These are phyloP conservation scores for Cataglyphis altisquamis DNA, from an alignment of 2,888 invertebrate genomes.

Conservation along the genomic window DNA sequence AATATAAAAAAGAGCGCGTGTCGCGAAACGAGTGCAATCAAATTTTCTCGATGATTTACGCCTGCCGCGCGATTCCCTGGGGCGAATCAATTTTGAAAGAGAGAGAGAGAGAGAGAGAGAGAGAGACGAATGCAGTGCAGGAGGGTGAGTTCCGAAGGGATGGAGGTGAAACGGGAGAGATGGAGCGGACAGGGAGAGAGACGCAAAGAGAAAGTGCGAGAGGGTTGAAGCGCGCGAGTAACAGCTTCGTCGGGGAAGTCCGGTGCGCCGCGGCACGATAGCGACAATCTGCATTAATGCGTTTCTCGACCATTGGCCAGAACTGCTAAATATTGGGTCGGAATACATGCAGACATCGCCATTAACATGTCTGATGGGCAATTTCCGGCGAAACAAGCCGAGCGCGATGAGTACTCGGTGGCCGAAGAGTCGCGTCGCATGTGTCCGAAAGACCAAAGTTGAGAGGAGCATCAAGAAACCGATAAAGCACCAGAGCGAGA, in stretches of 20 bases:
- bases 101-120: slow-evolving; percentile 46
- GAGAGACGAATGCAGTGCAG: not conserved
- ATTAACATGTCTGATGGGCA: slow-evolving; percentile 73
- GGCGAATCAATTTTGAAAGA: slow-evolving; percentile 65
- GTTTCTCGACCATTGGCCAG: slow-evolving; percentile 66
- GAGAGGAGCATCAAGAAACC: not conserved
- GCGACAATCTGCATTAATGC: slow-evolving; percentile 73
- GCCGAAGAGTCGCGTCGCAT: slow-evolving; percentile 15
- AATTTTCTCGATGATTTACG: slow-evolving; percentile 57
- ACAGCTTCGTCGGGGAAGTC: slow-evolving; percentile 47
- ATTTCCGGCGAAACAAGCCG: slow-evolving; percentile 68
- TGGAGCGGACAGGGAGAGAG: slow-evolving; percentile 35
- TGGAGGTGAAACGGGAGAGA: not conserved
- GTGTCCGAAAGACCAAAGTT: not conserved
- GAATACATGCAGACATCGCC: slow-evolving; percentile 62
- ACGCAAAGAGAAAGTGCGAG: slow-evolving; percentile 30
- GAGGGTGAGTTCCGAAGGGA: not conserved
- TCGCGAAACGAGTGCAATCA: slow-evolving; percentile 55
- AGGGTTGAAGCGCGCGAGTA: slow-evolving; percentile 18
- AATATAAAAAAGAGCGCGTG: slow-evolving; percentile 49
- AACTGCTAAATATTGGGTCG: slow-evolving; percentile 69
- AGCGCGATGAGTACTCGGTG: slow-evolving; percentile 41
- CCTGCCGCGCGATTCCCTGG: slow-evolving; percentile 42
- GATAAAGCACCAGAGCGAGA: not conserved
- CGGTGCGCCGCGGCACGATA: slow-evolving; percentile 52